phyloP scores from a whole-genome alignment of 2,797 vertebrate species.

The Thripadectes ignobilis region DNA sequence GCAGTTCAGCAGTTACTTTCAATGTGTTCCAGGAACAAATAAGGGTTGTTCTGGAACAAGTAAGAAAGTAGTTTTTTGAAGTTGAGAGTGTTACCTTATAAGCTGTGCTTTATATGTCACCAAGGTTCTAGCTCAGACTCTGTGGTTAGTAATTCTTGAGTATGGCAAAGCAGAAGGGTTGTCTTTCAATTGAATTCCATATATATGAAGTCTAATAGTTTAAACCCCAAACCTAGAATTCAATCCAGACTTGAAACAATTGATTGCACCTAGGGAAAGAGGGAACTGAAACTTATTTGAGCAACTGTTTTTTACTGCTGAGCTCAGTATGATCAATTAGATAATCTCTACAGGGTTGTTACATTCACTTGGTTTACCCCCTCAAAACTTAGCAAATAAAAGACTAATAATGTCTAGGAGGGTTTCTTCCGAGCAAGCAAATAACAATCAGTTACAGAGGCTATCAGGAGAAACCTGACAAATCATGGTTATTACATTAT shows the following conservation, averaged over 20 bases:
- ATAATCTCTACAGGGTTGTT: neutral
- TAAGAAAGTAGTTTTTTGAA: neutral
- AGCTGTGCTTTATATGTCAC: neutral
- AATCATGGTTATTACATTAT: neutral
- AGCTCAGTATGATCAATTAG: neutral
- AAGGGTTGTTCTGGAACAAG: neutral
- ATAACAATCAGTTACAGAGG: neutral
- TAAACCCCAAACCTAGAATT: neutral
- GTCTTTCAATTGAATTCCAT: neutral
- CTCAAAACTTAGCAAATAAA: neutral
- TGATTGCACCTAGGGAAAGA: neutral
- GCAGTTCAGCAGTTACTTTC: neutral
- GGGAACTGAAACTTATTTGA: neutral
- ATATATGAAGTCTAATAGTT: neutral
- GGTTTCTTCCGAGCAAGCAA: neutral
- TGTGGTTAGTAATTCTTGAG: neutral
- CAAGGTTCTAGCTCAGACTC: neutral
- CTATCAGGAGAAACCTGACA: neutral
- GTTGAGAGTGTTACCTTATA: neutral
- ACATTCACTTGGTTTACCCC: neutral
- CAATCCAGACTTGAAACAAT: neutral
- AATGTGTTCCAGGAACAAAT: neutral
- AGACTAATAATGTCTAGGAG: neutral
- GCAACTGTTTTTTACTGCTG: neutral
- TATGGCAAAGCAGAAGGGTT: neutral